Base-by-base conservation (phyloP, 2,113 vertebrate species). In the Butorides virescens region DNA sequence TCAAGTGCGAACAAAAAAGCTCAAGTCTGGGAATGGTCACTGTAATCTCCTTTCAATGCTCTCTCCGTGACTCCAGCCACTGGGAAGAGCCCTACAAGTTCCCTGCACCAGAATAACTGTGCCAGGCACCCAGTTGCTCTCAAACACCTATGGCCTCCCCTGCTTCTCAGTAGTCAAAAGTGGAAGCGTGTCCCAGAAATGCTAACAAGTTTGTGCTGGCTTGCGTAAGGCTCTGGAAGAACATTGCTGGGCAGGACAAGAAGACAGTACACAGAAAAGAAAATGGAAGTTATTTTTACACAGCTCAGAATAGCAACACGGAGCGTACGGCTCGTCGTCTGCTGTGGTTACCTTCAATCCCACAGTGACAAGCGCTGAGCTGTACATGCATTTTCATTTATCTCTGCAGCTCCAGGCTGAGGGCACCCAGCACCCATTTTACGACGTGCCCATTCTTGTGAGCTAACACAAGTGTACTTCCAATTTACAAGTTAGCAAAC, bases 281-380 rank as follows among this genome's bases (percentile, higher is more conserved):
- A 92, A 91, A 90, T 18, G 11, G 18, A 59, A 92, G 90, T 46
- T 97, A 97, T 97, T 97, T 98, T 94, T 97, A 95, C 78, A 87
- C 86, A 75, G 86, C 88, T 84, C 80, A 85, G 68, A 86, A 66
- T 34, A 91, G 88, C 79, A 95, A 81, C 37, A 75, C 1, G 0
- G 59, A 1, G 0, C 0, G 6, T 30, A 87, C 55, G 80, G 86
- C 58, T 79, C 22, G 3, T 87, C 3, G 0, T 92, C 73, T 93
- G 85, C 63, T 71, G 42, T 67, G 88, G 66, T 85, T 93, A 92
- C 81, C 32, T 89, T 93, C 88, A 90, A 10, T 76, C 68, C 74
- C 74, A 86, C 74, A 90, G 71, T 65, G 75, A 85, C 77, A 90
- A 93, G 56, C 75, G 70, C 76, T 82, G 93, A 85, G 49, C 66